Conservation (phyloP, 2,113 vertebrate species). For the Xiphophorus hellerii region DNA sequence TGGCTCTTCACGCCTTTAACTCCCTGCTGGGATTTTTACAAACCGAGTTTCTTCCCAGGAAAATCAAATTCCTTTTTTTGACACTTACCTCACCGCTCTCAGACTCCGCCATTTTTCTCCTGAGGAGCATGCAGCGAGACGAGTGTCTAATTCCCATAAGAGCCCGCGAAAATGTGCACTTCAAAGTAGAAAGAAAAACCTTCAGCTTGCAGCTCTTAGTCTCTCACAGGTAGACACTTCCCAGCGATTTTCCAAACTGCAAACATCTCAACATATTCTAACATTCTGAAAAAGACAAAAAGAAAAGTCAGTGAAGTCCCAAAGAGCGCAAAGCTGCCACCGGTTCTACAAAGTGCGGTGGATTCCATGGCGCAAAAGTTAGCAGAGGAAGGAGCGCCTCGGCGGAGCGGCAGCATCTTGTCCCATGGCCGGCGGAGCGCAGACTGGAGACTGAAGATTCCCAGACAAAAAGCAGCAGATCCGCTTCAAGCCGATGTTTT, state of each 20-base stretch:
- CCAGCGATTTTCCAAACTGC: slow-evolving; percentile 35
- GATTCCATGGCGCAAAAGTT: slow-evolving; percentile 79
- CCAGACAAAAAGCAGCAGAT: slow-evolving; percentile 25
- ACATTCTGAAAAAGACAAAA: neutral
- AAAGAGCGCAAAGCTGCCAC: slow-evolving; percentile 30
- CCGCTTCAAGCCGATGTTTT: slow-evolving; percentile 31
- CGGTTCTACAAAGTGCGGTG: slow-evolving; percentile 29
- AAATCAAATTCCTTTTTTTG: slow-evolving; percentile 28
- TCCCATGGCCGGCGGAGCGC: slow-evolving; percentile 17
- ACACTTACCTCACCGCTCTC: slow-evolving; percentile 92
- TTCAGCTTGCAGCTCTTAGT: neutral
- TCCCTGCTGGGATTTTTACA: neutral
- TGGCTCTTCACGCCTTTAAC: slow-evolving; percentile 13
- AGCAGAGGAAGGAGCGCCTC: slow-evolving; percentile 52
- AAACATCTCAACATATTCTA: slow-evolving; percentile 10
- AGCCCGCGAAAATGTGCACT: slow-evolving; percentile 65
- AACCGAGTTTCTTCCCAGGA: neutral
- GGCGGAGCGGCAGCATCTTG: slow-evolving; percentile 6
- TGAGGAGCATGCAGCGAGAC: slow-evolving; percentile 96
- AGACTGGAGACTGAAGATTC: neutral
- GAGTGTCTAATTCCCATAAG: slow-evolving; percentile 99
- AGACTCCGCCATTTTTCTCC: slow-evolving; percentile 98
- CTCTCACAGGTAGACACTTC: slow-evolving; percentile 12
- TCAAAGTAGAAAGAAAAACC: slow-evolving; percentile 15
- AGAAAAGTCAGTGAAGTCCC: slow-evolving; percentile 56